phyloP scores from a whole-genome alignment of 2,797 vertebrate species.

The Sebastes vulpes region DNA sequence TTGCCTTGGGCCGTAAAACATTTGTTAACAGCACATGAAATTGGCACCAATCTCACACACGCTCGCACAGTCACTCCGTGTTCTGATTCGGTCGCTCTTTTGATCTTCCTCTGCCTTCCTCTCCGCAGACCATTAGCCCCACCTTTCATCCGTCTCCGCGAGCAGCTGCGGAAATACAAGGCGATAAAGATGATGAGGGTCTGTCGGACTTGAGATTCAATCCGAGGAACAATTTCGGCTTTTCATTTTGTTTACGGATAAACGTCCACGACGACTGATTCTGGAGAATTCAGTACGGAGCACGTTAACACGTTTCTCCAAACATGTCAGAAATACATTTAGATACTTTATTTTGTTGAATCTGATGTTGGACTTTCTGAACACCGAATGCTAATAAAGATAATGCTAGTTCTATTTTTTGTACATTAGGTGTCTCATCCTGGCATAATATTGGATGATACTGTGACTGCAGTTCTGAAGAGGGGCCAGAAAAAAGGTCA shows the following conservation, averaged over 20 bases:
- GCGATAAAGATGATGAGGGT: background rate
- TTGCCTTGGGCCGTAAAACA: constrained; percentile 20
- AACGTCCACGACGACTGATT: background rate
- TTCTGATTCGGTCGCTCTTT: background rate
- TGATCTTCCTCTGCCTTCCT: constrained; percentile 32
- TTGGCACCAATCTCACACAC: constrained; percentile 6
- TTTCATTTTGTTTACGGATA: background rate
- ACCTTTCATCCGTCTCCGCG: constrained; percentile 2
- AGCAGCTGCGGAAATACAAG: background rate
- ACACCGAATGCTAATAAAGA: background rate
- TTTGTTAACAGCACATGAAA: constrained; percentile 20
- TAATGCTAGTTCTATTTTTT: background rate
- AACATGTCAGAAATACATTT: background rate
- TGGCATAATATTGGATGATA: background rate
- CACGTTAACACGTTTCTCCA: background rate
- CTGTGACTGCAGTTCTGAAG: background rate
- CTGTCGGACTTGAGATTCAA: constrained; percentile 1
- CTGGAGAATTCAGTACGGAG: background rate
- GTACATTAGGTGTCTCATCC: background rate
- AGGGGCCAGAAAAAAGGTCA: background rate
- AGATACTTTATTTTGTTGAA: background rate
- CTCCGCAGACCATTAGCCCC: constrained; percentile 16
- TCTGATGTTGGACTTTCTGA: background rate
- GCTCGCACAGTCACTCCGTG: background rate
- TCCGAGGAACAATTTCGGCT: background rate